Evolutionary conservation across 1,140 invertebrate genomes (phyloP), one percentile per base, ranked within the genome.

Genomic region (Cydia amplana): DNA sequence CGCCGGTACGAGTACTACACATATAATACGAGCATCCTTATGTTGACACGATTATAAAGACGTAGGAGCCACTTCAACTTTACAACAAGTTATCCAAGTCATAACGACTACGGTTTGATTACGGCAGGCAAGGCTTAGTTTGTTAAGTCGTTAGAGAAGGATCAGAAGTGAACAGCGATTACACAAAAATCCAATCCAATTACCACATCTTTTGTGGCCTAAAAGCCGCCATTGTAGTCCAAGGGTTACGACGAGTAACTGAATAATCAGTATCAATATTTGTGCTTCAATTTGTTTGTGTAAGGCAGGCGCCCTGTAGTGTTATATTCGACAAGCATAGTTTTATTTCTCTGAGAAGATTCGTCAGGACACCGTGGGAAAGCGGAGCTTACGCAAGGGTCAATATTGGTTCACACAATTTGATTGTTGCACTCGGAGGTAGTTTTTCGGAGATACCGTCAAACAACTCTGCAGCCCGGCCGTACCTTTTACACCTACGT

Each of bases 401-500:
- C 88, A 92, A 92, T 90, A 91, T 91, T 92, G 78, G 81, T 81
- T 75, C 77, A 74, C 60, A 78, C 83, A 76, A 70, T 82, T 83
- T 88, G 85, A 87, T 89, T 84, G 85, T 83, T 79, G 79, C 83
- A 80, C 80, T 85, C 77, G 78, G 77, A 81, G 84, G 80, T 83
- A 82, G 83, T 83, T 87, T 86, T 86, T 87, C 80, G 83, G 77
- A 80, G 77, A 80, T 79, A 83, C 77, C 83, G 82, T 82, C 83
- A 87, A 88, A 90, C 86, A 88, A 60, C 81, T 82, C 78, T 82
- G 20, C 77, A 77, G 75, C 73, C 80, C 82, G 79, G 81, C 83
- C 82, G 80, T 79, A 80, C 82, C 86, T 89, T 87, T 87, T 87
- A 90, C 90, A 91, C 90, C 89, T 89, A 91, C 88, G 83, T 87